Base-by-base conservation (phyloP, 2,113 vertebrate genomes). In the Syngnathus typhle region DNA sequence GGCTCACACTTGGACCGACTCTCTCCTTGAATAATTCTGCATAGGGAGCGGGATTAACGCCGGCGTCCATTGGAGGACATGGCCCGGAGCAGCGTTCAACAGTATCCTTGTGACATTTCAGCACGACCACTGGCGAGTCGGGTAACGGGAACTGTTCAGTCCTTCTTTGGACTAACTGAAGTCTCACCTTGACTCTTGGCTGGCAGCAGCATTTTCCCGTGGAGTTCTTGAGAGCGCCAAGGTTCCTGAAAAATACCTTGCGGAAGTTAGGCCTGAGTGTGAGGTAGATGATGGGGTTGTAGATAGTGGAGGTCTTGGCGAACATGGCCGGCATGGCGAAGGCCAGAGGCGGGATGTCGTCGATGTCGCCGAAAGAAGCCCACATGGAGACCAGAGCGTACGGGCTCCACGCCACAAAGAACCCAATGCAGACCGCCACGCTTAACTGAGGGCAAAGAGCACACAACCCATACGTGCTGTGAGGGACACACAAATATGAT, bases 301-400 rank as follows among this genome's bases (percentile, higher is more conserved):
- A 92, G 61, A 92, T 84, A 41, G 89, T 92, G 65, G 91, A 92
- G 32, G 92, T 91, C 75, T 93, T 93, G 70, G 91, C 87, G 70
- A 93, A 92, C 81, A 91, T 84, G 71, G 91, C 91, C 1, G 91
- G 88, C 27, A 92, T 66, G 54, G 91, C 90, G 74, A 93, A 93
- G 1, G 89, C 89, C 72, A 90, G 52, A 4, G 89, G 90, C 19
- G 88, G 88, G 75, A 93, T 91, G 79, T 76, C 85, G 6, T 90
- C 84, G 16, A 89, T 66, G 7, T 83, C 84, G 74, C 92, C 92
- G 64, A 93, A 92, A 43, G 90, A 83, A 0, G 89, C 91, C 90
- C 90, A 92, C 89, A 91, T 92, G 63, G 92, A 90, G 71, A 91
- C 86, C 32, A 92, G 23, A 1, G 91, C 90, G 6, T 92, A 93